These are phyloP conservation scores for Phaetusa simplex DNA, from an alignment of 2,113 vertebrate species.

Conservation along the genomic window DNA sequence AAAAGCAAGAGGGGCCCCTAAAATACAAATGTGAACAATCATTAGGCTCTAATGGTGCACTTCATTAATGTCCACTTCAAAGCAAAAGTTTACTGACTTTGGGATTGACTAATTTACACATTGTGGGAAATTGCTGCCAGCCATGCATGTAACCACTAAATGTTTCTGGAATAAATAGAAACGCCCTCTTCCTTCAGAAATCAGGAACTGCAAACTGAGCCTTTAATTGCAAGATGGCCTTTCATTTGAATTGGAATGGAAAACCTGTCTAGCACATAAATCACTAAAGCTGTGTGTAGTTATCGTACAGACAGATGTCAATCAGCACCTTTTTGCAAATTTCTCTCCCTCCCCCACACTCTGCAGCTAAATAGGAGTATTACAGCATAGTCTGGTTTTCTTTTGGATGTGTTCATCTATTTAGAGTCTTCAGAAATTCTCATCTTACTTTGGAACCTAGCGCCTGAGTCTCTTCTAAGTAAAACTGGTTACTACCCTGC, in stretches of 20 bases:
- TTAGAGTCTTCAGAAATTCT: neutral
- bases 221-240: slow-evolving; percentile 41
- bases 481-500: neutral
- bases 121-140: slow-evolving; percentile 98
- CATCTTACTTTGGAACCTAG: neutral
- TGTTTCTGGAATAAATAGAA: slow-evolving; percentile 80
- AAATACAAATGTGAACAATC: slow-evolving; percentile 82
- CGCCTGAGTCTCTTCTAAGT: neutral
- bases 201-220: slow-evolving; percentile 70
- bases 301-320: slow-evolving; percentile 23
- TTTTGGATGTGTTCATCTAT: neutral
- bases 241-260: slow-evolving; percentile 53
- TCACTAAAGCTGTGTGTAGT: slow-evolving; percentile 1
- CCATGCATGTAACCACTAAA: slow-evolving; percentile 85
- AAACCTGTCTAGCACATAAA: neutral
- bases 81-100: slow-evolving; percentile 90
- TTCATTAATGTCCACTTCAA: slow-evolving; percentile 95
- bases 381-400: neutral
- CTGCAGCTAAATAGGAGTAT: neutral
- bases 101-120: slow-evolving; percentile 98
- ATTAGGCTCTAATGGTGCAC: slow-evolving; percentile 88
- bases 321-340: neutral
- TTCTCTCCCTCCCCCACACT: neutral
- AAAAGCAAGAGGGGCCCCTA: slow-evolving; percentile 85
- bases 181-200: slow-evolving; percentile 82